Percentiles rank a stretch among this genome's conserved stretches.
phyloP scores from a whole-genome alignment of 2,113 vertebrate species.

The Oryctolagus cuniculus region DNA sequence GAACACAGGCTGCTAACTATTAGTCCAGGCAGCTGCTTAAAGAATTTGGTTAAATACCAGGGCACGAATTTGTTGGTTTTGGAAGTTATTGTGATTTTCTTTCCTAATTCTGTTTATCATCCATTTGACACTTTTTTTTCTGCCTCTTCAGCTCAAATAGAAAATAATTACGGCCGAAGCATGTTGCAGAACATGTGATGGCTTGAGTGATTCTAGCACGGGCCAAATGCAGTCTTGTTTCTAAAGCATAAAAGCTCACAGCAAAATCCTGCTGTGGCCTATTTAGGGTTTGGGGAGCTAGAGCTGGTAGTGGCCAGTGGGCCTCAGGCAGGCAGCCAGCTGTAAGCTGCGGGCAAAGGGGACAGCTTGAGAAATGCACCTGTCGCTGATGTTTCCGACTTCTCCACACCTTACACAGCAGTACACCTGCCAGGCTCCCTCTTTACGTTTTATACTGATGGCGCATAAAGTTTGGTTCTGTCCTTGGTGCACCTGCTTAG shows the following conservation, averaged over 20 bases:
- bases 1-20: conserved; percentile 45
- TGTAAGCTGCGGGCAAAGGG: neutral
- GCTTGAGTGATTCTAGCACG: neutral
- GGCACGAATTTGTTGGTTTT: conserved; percentile 72
- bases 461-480: neutral
- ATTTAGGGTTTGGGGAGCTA: neutral
- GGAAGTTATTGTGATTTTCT: conserved; percentile 63
- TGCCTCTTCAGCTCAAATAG: conserved; percentile 45
- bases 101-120: conserved; percentile 62
- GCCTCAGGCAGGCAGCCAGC: neutral
- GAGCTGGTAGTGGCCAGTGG: neutral
- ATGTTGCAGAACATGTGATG: neutral
- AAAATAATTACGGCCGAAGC: conserved; percentile 39
- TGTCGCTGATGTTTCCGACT: neutral
- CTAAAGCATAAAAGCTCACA: neutral
- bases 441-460: conserved; percentile 54
- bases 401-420: neutral
- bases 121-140: conserved; percentile 46
- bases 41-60: conserved; percentile 59
- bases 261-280: neutral
- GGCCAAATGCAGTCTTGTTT: neutral
- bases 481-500: neutral
- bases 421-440: neutral
- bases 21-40: conserved; percentile 34
- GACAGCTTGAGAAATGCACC: conserved; percentile 41